Evolutionary conservation across 1,140 invertebrate genomes (phyloP), one percentile per base, ranked within the genome.

Genomic region (Heliconius hewitsoni): DNA sequence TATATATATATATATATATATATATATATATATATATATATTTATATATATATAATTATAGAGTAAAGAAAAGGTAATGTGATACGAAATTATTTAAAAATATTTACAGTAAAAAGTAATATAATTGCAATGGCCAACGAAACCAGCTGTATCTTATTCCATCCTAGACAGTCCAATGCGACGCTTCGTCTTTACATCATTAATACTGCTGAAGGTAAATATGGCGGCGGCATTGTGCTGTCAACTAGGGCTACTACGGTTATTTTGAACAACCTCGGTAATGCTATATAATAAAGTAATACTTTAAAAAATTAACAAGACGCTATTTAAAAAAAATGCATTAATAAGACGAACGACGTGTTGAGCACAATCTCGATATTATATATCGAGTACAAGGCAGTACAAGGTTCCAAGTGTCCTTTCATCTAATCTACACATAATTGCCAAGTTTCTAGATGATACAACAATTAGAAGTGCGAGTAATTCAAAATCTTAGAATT

Each of bases 151-250:
- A 81, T 77, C 76, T 74, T 71, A 60, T 74, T 57, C 39, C 55
- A 70, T 42, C 50, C 23, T 27, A 57, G 72, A 73, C 77, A 74
- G 52, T 77, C 23, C 71, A 71, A 74, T 74, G 78, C n/a, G 34
- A 71, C 46, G 73, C 52, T 52, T 37, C 79, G 75, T 81, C 79
- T 77, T 73, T 77, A 71, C 72, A 77, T 77, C 72, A 77, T 77
- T 57, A 73, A 81, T 81, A 77, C 72, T 74, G 57, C 74, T 50
- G 66, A 71, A 71, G 57, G 37, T 52, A 71, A 79, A 66, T 66
- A 66, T 66, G 60, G 60, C 60, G 60, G 60, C 60, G 60, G 60
- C 60, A 66, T 66, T 66, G 60, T 66, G 60, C 13, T 66, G 60
- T 66, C 60, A 66, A 30, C 60, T 66, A 66, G 60, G 60, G 60